A percentile compares a stretch with the other conserved stretches of the same genome.
phyloP scores from a whole-genome alignment of 64 coral and sea anemone genomes.

The Platygyra sinensis region DNA sequence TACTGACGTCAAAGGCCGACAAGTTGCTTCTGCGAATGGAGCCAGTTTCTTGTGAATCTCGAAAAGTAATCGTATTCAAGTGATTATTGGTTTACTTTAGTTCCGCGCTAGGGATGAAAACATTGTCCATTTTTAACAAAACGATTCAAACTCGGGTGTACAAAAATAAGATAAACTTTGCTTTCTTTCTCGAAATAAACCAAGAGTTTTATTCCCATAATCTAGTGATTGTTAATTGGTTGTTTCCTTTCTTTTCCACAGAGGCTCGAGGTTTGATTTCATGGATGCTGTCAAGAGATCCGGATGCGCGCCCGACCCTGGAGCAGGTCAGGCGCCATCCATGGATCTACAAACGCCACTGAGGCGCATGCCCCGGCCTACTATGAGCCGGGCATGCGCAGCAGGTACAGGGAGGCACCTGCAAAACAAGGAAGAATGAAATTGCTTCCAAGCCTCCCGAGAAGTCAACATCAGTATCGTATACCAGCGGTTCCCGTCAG shows the following conservation, averaged over 20 bases:
- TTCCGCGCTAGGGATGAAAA: too few species aligned
- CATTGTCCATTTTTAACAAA: too few species aligned
- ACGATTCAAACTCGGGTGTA: too few species aligned
- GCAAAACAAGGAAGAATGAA: not conserved
- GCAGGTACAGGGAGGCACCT: not conserved
- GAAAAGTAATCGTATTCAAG: too few species aligned
- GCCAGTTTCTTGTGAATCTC: too few species aligned
- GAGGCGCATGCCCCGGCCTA: not conserved
- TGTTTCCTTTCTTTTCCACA: not conserved
- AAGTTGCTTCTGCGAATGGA: too few species aligned
- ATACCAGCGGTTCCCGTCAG: not conserved
- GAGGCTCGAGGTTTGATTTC: constrained; percentile 31
- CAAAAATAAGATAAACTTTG: too few species aligned
- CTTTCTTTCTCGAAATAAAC: too few species aligned
- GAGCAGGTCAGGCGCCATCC: constrained; percentile 15
- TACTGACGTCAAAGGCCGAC: too few species aligned
- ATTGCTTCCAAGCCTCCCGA: not conserved
- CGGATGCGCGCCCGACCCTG: constrained; percentile 29
- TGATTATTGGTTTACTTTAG: too few species aligned
- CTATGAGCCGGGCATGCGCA: not conserved
- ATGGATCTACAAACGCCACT: not conserved
- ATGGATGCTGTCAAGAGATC: constrained; percentile 39
- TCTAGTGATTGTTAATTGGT: not conserved
- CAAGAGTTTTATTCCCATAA: not conserved
- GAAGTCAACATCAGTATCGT: not conserved